Percentiles rank a stretch among this genome's conserved stretches.
These are phyloP conservation scores for Istiophorus platypterus DNA, from an alignment of 2,113 vertebrate species.

Conservation along the genomic window DNA sequence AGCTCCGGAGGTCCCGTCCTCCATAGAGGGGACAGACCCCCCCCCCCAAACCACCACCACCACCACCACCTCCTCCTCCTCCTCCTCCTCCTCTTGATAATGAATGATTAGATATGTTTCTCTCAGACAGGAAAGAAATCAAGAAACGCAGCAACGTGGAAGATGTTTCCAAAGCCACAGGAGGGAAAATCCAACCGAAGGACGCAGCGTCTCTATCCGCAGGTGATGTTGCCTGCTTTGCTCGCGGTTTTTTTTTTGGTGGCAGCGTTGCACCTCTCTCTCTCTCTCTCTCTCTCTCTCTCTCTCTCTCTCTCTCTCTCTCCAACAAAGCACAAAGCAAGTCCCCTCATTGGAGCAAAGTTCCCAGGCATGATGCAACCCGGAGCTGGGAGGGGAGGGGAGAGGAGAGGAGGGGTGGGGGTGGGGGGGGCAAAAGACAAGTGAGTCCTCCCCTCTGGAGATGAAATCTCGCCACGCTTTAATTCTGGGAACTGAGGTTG, in stretches of 20 bases:
- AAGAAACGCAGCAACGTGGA: background rate
- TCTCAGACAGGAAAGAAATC: background rate
- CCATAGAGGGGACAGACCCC: conserved; percentile 58
- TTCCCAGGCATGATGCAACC: conserved; percentile 75
- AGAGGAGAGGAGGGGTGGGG: too few relatives aligned
- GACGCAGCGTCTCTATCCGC: conserved; percentile 12
- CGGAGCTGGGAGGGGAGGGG: conserved; percentile 41
- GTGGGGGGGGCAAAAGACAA: conserved; percentile 2
- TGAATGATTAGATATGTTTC: background rate
- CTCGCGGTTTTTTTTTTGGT: conserved; percentile 42
- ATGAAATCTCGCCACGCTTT: background rate
- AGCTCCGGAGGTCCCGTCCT: conserved; percentile 63
- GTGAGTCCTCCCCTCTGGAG: conserved; percentile 27
- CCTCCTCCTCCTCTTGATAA: background rate
- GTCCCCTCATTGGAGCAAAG: conserved; percentile 79
- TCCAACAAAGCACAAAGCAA: conserved; percentile 42
- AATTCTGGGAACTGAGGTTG: background rate
- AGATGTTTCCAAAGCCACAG: background rate
- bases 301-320: conserved; percentile 7
- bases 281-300: conserved; percentile 12
- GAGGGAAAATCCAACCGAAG: background rate
- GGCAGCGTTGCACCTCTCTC: conserved; percentile 33
- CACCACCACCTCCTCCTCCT: background rate
- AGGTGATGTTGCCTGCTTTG: conserved; percentile 43
- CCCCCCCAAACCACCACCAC: too few relatives aligned